Conservation (phyloP, 2,888 invertebrate genomes). For the Bugula neritina region DNA sequence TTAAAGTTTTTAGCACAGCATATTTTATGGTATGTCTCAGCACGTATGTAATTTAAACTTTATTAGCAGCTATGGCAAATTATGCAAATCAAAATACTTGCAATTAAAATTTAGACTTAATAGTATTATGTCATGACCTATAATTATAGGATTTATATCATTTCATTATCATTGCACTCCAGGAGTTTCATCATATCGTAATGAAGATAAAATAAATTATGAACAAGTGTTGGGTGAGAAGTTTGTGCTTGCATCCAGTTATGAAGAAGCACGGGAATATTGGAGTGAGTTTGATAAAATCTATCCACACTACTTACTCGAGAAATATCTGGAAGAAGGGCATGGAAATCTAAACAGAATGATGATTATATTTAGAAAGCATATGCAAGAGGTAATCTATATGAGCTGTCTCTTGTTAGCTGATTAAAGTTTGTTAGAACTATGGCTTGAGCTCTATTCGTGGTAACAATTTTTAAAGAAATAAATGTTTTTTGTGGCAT, state of each 20-base stretch:
- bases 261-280: constrained; percentile 14
- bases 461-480: too few species aligned
- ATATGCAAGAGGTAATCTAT: constrained; percentile 15
- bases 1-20: too few species aligned
- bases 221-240: constrained; percentile 10
- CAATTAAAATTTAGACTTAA: too few species aligned
- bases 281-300: constrained; percentile 27
- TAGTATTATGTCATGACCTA: too few species aligned
- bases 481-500: too few species aligned
- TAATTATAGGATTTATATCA: background rate
- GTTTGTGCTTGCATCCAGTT: constrained; percentile 5
- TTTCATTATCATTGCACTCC: background rate
- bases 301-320: constrained; percentile 15
- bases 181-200: constrained; percentile 19
- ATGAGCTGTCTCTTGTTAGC: too few species aligned
- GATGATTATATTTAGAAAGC: constrained; percentile 24
- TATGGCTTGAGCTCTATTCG: too few species aligned
- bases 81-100: too few species aligned
- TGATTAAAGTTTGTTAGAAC: too few species aligned
- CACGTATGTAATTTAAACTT: too few species aligned
- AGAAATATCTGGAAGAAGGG: constrained; percentile 11
- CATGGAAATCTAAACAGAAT: constrained; percentile 7
- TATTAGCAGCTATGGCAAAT: too few species aligned
- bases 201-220: constrained; percentile 17
- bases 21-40: too few species aligned